phyloP scores from a whole-genome alignment of 2,888 invertebrate species.

The Netelia melanura region DNA sequence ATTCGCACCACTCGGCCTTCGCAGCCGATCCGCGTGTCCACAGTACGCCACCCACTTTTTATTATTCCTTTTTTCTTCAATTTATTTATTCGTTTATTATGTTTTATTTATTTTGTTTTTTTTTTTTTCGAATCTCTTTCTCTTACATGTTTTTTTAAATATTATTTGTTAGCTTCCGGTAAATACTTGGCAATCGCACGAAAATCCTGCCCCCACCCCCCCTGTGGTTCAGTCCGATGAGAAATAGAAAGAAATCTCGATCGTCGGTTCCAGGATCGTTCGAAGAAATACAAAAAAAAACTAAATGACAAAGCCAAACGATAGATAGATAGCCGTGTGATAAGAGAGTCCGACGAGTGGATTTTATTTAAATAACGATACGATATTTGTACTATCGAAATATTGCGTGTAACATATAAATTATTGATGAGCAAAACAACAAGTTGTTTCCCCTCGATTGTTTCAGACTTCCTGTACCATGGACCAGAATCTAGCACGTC shows the following conservation, averaged over 20 bases:
- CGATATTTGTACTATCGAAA: neutral
- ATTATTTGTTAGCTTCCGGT: conserved; percentile 19
- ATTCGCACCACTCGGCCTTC: conserved; percentile 84
- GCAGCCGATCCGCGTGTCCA: conserved; percentile 84
- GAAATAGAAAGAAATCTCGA: conserved; percentile 12
- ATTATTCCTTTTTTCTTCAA: conserved; percentile 53
- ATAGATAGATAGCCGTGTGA: neutral
- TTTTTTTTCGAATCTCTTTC: neutral
- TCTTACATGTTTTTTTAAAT: neutral
- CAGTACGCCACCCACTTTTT: conserved; percentile 80
- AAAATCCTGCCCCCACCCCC: neutral
- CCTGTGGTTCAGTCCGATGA: conserved; percentile 32
- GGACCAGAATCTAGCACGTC: conserved; percentile 86
- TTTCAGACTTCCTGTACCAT: conserved; percentile 85
- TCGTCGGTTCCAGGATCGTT: conserved; percentile 1
- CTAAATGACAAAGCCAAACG: neutral
- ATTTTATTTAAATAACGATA: neutral
- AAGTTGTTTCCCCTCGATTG: conserved; percentile 26
- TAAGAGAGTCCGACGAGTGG: neutral
- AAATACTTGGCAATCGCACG: conserved; percentile 15
- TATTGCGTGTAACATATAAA: neutral
- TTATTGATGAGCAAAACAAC: conserved; percentile 7
- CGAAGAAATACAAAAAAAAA: no score
- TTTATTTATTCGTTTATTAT: conserved; percentile 36
- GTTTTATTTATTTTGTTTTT: conserved; percentile 71